Percentiles rank a stretch among this genome's conserved stretches.
phyloP scores from a whole-genome alignment of 2,113 vertebrate species.

The Merops nubicus region DNA sequence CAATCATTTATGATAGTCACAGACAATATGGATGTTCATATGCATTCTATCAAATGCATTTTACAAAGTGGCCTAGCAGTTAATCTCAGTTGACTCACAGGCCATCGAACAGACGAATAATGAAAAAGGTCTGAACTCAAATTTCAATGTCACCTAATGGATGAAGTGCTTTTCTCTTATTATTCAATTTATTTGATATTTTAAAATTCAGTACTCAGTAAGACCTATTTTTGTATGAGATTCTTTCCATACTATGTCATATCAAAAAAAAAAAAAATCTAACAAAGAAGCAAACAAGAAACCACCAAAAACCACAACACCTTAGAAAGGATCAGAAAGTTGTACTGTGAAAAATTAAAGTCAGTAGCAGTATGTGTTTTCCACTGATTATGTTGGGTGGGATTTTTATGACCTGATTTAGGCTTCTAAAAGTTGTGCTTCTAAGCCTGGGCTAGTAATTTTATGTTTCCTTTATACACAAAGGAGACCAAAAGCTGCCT shows the following conservation, averaged over 20 bases:
- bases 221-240: neutral
- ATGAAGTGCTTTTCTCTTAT: neutral
- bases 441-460: neutral
- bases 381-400: neutral
- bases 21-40: neutral
- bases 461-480: neutral
- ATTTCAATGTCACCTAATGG: neutral
- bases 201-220: neutral
- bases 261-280: neutral
- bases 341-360: neutral
- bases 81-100: neutral
- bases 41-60: neutral
- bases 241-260: too few relatives aligned
- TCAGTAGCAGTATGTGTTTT: neutral
- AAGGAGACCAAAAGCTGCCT: neutral
- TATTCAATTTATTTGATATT: neutral
- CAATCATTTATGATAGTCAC: neutral
- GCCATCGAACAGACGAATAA: neutral
- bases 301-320: neutral
- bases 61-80: neutral
- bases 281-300: neutral
- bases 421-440: neutral
- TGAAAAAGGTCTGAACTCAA: neutral
- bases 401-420: neutral
- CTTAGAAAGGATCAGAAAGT: neutral